Evolutionary conservation across 2,888 invertebrate genomes (phyloP).

Genomic region (Scelioninae gen. 2): DNA sequence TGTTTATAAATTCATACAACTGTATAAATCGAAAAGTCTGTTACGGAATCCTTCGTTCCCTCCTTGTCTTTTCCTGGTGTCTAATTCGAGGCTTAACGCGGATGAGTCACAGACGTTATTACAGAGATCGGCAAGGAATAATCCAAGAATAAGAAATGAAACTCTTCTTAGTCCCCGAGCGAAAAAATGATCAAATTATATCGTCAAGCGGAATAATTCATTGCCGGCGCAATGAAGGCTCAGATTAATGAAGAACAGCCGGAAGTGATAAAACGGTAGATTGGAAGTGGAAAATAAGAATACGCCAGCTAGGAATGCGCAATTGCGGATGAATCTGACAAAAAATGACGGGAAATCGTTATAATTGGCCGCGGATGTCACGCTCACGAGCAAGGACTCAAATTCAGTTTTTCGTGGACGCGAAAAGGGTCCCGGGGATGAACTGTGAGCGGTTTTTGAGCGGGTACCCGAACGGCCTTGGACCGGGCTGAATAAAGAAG

Average conservation of each 20-base stretch:
- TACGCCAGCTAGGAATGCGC: conserved; percentile 7
- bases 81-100: not conserved
- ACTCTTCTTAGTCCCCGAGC: not conserved
- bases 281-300: conserved; percentile 27
- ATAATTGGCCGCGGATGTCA: conserved; percentile 4
- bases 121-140: not conserved
- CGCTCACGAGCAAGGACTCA: not conserved
- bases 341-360: conserved; percentile 23
- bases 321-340: not conserved
- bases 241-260: conserved; percentile 3
- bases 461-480: not conserved
- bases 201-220: conserved; percentile 24
- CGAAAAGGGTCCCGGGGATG: too few species aligned
- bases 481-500: too few species aligned
- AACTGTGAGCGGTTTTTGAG: too few species aligned
- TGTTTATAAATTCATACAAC: too few species aligned
- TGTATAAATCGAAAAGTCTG: too few species aligned
- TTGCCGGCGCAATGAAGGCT: conserved; percentile 8
- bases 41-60: not conserved
- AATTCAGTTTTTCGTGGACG: too few species aligned
- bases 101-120: conserved; percentile 9
- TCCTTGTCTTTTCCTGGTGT: not conserved
- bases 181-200: conserved; percentile 10
- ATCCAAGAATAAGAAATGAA: not conserved
- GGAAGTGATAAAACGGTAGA: conserved; percentile 34